These are phyloP conservation scores for Otus scops DNA, from an alignment of 2,797 vertebrate genomes.

Conservation along the genomic window DNA sequence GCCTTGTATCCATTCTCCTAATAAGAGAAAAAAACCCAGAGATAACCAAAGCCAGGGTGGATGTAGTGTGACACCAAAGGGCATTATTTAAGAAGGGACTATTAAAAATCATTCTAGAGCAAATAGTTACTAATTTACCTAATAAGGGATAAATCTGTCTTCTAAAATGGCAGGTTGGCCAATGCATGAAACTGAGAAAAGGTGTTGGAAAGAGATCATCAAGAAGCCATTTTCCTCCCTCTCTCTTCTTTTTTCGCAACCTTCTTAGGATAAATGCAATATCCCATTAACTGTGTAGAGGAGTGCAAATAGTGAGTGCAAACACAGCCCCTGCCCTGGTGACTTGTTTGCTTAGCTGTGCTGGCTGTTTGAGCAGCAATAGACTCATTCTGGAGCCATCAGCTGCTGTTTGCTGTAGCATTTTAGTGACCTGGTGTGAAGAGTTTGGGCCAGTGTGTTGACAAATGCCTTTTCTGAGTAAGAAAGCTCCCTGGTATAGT, in stretches of 20 bases:
- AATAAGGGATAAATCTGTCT: not conserved
- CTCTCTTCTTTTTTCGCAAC: not conserved
- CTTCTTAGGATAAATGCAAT: not conserved
- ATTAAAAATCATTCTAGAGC: not conserved
- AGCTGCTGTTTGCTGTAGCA: constrained; percentile 20
- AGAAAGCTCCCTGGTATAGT: not conserved
- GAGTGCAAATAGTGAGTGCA: constrained; percentile 30
- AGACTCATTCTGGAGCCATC: constrained; percentile 2
- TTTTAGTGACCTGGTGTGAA: constrained; percentile 21
- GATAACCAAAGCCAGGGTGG: not conserved
- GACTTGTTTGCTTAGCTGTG: constrained; percentile 40
- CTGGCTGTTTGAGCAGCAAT: constrained; percentile 26
- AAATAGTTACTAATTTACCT: not conserved
- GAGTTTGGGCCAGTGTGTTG: not conserved
- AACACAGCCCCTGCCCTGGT: constrained; percentile 1
- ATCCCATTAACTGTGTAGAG: not conserved
- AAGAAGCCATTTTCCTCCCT: not conserved
- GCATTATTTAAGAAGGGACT: not conserved
- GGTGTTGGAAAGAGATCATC: not conserved
- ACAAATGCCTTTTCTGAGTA: constrained; percentile 12
- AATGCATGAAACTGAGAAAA: not conserved
- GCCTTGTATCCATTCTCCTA: constrained; percentile 19
- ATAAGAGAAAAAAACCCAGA: not conserved
- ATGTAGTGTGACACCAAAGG: not conserved
- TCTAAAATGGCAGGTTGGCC: not conserved